These are phyloP conservation scores for Leptopterna dolabrata DNA, from an alignment of 2,888 invertebrate genomes.

Conservation along the genomic window DNA sequence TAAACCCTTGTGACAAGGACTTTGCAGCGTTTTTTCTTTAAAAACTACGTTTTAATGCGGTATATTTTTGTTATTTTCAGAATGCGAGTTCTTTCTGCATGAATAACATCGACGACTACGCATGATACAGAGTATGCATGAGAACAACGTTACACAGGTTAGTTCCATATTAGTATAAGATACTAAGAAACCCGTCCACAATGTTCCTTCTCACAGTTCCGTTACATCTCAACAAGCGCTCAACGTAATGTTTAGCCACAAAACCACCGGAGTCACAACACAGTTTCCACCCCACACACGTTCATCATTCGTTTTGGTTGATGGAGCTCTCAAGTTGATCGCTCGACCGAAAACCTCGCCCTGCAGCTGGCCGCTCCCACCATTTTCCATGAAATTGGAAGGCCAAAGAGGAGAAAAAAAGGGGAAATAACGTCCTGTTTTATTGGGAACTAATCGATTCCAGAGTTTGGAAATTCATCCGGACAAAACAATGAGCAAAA, in stretches of 20 bases:
- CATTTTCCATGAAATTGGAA: not conserved
- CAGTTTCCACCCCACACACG: not conserved
- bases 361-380: conserved; percentile 29
- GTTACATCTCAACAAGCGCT: not conserved
- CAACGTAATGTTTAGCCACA: not conserved
- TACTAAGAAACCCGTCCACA: too few species aligned
- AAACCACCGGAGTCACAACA: not conserved
- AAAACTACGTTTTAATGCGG: too few species aligned
- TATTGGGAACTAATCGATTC: conserved; percentile 40
- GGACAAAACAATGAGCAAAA: not conserved
- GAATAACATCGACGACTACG: not conserved
- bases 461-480: not conserved
- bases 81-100: not conserved
- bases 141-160: not conserved
- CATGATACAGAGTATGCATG: not conserved
- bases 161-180: too few species aligned
- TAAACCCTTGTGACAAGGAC: too few species aligned
- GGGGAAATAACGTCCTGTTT: conserved; percentile 12
- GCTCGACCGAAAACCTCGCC: conserved; percentile 24
- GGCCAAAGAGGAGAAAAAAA: not conserved
- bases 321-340: conserved; percentile 21
- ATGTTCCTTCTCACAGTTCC: not conserved
- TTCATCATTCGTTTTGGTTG: conserved; percentile 36
- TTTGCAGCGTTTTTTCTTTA: too few species aligned
- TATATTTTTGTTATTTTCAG: not conserved